phyloP scores from a whole-genome alignment of 2,113 vertebrate species.

The Papio anubis region DNA sequence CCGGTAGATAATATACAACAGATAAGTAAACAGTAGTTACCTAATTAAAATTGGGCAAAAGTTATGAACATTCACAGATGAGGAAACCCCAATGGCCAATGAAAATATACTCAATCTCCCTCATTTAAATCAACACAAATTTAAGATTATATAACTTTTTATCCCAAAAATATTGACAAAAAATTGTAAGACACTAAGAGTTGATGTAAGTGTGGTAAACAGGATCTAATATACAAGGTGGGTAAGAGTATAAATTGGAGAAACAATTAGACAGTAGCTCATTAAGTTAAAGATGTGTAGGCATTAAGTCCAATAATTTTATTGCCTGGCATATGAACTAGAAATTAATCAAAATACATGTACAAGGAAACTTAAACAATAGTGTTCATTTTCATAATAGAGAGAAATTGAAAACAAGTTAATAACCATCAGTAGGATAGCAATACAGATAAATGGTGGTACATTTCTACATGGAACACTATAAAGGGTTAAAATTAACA shows the following conservation, averaged over 20 bases:
- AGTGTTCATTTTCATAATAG: background rate
- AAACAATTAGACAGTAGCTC: background rate
- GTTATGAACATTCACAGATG: background rate
- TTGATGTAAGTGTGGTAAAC: background rate
- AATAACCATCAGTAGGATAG: background rate
- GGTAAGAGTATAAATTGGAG: background rate
- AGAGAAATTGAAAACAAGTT: constrained; percentile 22
- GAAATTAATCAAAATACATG: background rate
- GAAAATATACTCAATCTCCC: background rate
- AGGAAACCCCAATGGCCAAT: background rate
- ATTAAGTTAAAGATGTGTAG: background rate
- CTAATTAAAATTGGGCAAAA: background rate
- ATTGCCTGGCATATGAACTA: background rate
- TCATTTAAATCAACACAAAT: background rate
- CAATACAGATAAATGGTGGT: background rate
- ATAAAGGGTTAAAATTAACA: background rate
- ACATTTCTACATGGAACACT: background rate
- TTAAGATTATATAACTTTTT: background rate
- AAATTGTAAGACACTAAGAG: background rate
- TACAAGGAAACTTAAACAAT: background rate
- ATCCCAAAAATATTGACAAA: background rate
- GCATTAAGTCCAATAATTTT: background rate
- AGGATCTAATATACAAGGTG: background rate
- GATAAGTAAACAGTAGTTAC: background rate
- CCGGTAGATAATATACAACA: background rate